Conservation (phyloP, 2,113 vertebrate species). For the Myotis lucifugus region DNA sequence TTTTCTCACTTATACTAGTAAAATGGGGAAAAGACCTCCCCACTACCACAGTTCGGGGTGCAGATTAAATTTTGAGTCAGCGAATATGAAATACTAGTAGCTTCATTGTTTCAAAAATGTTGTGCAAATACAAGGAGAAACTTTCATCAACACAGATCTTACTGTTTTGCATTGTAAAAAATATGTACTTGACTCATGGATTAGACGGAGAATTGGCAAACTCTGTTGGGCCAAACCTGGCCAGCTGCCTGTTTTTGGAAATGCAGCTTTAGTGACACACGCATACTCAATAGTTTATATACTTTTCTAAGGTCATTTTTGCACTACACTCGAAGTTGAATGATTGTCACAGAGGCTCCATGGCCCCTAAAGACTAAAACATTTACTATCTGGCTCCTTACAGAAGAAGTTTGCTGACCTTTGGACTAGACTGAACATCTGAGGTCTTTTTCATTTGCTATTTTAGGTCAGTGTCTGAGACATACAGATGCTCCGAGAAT, state of each 20-base stretch:
- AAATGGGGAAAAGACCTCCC: neutral
- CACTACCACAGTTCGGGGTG: neutral
- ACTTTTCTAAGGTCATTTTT: neutral
- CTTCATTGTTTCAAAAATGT: neutral
- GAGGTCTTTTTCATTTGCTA: neutral
- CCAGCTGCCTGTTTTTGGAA: neutral
- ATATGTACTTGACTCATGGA: neutral
- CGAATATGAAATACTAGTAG: neutral
- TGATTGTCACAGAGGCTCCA: neutral
- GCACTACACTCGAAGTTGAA: neutral
- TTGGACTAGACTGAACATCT: neutral
- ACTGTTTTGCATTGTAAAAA: neutral
- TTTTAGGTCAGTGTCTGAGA: constrained; percentile 20
- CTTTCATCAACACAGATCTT: neutral
- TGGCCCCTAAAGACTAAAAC: neutral
- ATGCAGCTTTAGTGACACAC: constrained; percentile 18
- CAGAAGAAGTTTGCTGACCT: neutral
- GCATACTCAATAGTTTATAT: neutral
- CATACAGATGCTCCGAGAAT: neutral
- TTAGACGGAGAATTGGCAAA: neutral
- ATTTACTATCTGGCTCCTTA: neutral
- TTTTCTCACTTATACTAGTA: neutral
- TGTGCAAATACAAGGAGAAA: neutral
- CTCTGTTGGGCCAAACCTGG: neutral
- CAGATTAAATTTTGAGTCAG: neutral